Evolutionary conservation across 2,888 invertebrate species (phyloP).

Genomic region (Deroplatys truncata): DNA sequence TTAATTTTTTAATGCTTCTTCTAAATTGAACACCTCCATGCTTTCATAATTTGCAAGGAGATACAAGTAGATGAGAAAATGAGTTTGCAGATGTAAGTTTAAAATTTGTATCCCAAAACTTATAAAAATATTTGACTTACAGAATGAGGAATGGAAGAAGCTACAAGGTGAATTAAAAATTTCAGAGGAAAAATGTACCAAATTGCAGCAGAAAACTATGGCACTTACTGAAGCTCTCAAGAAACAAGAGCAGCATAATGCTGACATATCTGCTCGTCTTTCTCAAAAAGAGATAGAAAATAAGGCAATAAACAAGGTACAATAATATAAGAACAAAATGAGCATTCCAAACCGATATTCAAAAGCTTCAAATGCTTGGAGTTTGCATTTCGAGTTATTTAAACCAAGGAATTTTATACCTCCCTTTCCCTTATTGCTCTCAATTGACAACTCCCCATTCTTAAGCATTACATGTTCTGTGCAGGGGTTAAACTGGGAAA

Average conservation of each 20-base stretch:
- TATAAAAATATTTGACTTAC: background rate
- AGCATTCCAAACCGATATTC: too few species aligned
- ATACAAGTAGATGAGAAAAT: background rate
- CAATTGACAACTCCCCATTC: too few species aligned
- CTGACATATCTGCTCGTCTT: conserved; percentile 37
- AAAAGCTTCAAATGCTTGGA: too few species aligned
- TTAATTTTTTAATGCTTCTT: too few species aligned
- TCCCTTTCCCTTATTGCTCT: too few species aligned
- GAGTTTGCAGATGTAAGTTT: background rate
- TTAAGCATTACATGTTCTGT: too few species aligned
- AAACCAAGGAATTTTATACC: too few species aligned
- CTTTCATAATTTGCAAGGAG: too few species aligned
- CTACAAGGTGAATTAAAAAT: conserved; percentile 40
- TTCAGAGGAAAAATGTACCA: conserved; percentile 34
- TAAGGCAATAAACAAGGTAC: conserved; percentile 38
- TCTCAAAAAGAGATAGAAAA: conserved; percentile 43
- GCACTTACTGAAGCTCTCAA: conserved; percentile 38
- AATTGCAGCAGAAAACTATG: conserved; percentile 41
- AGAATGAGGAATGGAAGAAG: conserved; percentile 42
- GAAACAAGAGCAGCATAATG: conserved; percentile 41
- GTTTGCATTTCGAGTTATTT: too few species aligned
- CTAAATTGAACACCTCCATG: too few species aligned
- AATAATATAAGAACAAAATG: background rate
- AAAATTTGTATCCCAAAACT: background rate
- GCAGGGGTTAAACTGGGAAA: too few species aligned